These are phyloP conservation scores for Leucopsar rothschildi DNA, from an alignment of 2,113 vertebrate genomes.

Conservation along the genomic window DNA sequence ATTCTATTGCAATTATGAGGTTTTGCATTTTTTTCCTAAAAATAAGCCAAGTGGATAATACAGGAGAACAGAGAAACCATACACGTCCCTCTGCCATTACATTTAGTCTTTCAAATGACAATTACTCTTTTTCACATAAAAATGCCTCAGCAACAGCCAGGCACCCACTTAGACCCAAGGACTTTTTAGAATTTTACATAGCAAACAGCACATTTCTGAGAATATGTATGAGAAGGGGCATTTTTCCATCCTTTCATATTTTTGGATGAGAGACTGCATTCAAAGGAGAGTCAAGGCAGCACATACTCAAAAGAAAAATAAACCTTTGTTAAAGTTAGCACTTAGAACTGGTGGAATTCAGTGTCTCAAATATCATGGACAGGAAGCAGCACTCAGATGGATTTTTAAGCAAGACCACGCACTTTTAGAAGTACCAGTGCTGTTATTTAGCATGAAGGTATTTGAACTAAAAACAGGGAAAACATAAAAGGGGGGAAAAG, in stretches of 20 bases:
- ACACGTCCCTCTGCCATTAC: not conserved
- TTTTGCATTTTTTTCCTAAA: not conserved
- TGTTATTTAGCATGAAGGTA: not conserved
- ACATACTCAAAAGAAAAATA: constrained; percentile 11
- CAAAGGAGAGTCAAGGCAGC: not conserved
- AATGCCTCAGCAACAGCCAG: not conserved
- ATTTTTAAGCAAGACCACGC: not conserved
- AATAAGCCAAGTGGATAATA: not conserved
- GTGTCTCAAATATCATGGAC: not conserved
- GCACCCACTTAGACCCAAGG: not conserved
- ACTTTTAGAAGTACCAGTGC: not conserved
- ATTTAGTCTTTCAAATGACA: not conserved
- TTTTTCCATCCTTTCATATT: constrained; percentile 15
- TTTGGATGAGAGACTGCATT: constrained; percentile 17
- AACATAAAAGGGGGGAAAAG: not conserved
- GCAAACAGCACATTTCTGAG: not conserved
- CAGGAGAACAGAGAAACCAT: not conserved
- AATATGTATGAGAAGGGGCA: constrained; percentile 5
- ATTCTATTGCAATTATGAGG: not conserved
- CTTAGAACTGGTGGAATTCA: constrained; percentile 2
- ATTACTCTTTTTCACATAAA: not conserved
- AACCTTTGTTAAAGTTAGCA: constrained; percentile 36
- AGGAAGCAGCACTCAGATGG: not conserved
- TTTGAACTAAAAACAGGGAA: not conserved
- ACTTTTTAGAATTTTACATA: not conserved